Conservation (phyloP, 1,140 invertebrate genomes). For the Trinorchestia longiramus region DNA sequence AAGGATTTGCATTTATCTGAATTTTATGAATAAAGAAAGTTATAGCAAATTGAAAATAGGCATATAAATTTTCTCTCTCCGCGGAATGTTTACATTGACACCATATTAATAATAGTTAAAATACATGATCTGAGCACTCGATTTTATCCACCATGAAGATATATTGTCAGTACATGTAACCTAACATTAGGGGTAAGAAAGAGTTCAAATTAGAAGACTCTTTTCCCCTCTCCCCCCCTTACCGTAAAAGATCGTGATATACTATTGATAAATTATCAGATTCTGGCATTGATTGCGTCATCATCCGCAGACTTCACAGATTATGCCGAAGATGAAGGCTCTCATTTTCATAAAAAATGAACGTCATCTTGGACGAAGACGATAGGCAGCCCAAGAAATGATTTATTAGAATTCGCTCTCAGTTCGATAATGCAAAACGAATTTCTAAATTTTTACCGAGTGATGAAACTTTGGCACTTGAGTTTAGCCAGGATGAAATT, state of each 20-base stretch:
- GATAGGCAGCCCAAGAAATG: background rate
- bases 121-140: too few relatives aligned
- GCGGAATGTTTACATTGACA: too few relatives aligned
- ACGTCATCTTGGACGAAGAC: background rate
- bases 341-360: conserved; percentile 2
- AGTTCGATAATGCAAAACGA: background rate
- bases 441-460: background rate
- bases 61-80: too few relatives aligned
- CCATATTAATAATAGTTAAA: too few relatives aligned
- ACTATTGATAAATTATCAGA: background rate
- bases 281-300: background rate
- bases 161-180: too few relatives aligned
- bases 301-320: background rate
- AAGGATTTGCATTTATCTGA: too few relatives aligned
- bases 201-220: background rate
- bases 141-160: too few relatives aligned
- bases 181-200: too few relatives aligned
- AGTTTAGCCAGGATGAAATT: background rate
- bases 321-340: background rate
- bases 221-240: background rate
- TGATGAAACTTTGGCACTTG: background rate
- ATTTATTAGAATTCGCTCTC: background rate
- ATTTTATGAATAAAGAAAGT: too few relatives aligned
- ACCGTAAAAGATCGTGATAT: background rate
- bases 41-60: too few relatives aligned